Percentiles rank a stretch among this genome's conserved stretches.
Conservation (phyloP, 2,113 vertebrate genomes). For the Menidia beryllina region DNA sequence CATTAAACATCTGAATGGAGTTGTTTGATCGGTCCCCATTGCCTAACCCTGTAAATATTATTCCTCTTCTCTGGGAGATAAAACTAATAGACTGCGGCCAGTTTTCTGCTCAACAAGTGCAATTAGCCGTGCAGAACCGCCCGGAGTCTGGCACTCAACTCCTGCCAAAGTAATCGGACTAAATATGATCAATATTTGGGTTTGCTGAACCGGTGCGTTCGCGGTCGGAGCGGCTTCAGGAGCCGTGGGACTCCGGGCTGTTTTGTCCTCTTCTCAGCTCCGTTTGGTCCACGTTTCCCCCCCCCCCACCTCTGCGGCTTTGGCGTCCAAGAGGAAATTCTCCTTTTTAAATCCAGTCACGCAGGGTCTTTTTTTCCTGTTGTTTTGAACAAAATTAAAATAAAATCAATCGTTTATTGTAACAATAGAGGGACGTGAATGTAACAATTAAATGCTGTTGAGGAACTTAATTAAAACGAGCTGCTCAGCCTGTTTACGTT, state of each 20-base stretch:
- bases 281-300: too few relatives aligned
- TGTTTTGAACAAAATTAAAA: too few relatives aligned
- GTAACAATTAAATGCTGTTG: neutral
- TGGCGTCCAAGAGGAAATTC: constrained; percentile 3
- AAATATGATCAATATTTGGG: constrained; percentile 62
- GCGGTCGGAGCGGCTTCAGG: constrained; percentile 8
- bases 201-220: constrained; percentile 51
- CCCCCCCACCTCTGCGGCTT: neutral
- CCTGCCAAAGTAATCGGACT: constrained; percentile 61
- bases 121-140: constrained; percentile 51
- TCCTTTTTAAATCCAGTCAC: constrained; percentile 5
- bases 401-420: too few relatives aligned
- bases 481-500: constrained; percentile 5
- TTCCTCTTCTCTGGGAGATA: constrained; percentile 42
- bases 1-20: constrained; percentile 4
- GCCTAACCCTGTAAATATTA: constrained; percentile 55
- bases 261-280: constrained; percentile 26
- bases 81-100: constrained; percentile 52
- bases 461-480: constrained; percentile 9
- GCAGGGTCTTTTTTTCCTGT: neutral
- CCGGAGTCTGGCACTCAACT: constrained; percentile 34
- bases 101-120: constrained; percentile 60
- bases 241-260: constrained; percentile 22
- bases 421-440: neutral
- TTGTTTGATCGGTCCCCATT: constrained; percentile 47